Evolutionary conservation across 2,888 invertebrate species (phyloP), one percentile per base, ranked within the genome.

Genomic region (Sepiola atlantica): DNA sequence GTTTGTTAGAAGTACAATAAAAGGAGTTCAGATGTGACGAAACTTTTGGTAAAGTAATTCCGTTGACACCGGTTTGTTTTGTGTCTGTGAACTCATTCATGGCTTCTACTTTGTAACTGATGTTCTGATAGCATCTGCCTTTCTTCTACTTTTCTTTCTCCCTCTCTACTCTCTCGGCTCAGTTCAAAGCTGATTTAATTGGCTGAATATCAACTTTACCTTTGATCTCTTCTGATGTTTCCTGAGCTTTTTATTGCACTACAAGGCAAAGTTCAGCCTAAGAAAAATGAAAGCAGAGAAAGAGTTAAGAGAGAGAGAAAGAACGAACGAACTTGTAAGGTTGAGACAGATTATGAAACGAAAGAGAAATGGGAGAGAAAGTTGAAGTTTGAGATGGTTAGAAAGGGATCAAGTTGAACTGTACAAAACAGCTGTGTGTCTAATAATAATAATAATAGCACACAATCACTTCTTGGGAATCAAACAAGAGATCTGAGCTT

Each of bases 131-230:
- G 32, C 32, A 18, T 77, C 77, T 77, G 32, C 16, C 14, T 91
- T n/a, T 77, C 91, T 91, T 12, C 35, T 91, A 28, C 91, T 35
- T 91, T 35, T 21, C 14, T 91, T 28, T 91, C 91, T 91, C 35
- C n/a, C n/a, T n/a, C n/a, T n/a, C n/a, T n/a, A n/a, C 91, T 54
- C 1, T 91, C 90, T n/a, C n/a, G 3, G 3, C n/a, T 77, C 90
- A 28, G 45, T 45, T 91, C 91, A 91, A 77, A 77, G 77, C 77
- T 77, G 77, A 77, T n/a, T 77, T 77, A 77, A 77, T 77, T 77
- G 77, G 77, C 77, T 77, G 77, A 77, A 77, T 77, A 77, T 77
- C 77, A 77, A 77, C 77, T 77, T 77, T 21, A 16, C 77, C n/a
- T 77, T 77, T 77, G 77, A 77, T 77, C 32, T 77, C 16, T n/a